phyloP scores from a whole-genome alignment of 2,113 vertebrate species.

The Pterocles burchelli region DNA sequence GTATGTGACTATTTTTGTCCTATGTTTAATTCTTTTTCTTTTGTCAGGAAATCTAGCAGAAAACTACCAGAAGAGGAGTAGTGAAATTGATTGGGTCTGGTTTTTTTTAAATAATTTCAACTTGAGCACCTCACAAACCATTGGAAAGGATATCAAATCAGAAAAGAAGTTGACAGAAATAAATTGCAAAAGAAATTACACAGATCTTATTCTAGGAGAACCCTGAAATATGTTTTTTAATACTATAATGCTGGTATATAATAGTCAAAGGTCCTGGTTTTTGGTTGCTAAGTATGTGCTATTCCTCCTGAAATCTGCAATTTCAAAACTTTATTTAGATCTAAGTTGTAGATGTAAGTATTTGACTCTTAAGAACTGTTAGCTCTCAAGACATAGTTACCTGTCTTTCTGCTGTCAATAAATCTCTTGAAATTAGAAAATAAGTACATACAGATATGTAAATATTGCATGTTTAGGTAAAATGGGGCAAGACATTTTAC shows the following conservation, averaged over 20 bases:
- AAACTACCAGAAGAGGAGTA: slow-evolving; percentile 2
- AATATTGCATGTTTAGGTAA: neutral
- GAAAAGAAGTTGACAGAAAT: neutral
- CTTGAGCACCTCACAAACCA: neutral
- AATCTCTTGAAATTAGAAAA: neutral
- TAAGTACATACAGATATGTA: neutral
- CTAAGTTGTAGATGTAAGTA: neutral
- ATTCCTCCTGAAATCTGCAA: neutral
- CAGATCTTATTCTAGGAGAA: neutral
- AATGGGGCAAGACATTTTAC: neutral
- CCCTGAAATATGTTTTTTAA: neutral
- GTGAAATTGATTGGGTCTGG: neutral
- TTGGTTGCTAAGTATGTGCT: neutral
- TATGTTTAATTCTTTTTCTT: slow-evolving; percentile 7
- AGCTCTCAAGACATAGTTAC: neutral
- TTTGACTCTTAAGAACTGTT: neutral
- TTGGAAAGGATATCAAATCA: slow-evolving; percentile 16
- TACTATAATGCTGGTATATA: neutral
- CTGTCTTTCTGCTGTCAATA: neutral
- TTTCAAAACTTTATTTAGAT: neutral
- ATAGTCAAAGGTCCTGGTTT: neutral
- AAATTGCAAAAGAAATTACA: slow-evolving; percentile 24
- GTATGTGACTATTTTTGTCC: slow-evolving; percentile 31
- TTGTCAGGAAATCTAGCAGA: neutral
- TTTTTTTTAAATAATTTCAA: slow-evolving; percentile 48